Conservation (phyloP, 2,888 invertebrate species). For the Hyposoter didymator region DNA sequence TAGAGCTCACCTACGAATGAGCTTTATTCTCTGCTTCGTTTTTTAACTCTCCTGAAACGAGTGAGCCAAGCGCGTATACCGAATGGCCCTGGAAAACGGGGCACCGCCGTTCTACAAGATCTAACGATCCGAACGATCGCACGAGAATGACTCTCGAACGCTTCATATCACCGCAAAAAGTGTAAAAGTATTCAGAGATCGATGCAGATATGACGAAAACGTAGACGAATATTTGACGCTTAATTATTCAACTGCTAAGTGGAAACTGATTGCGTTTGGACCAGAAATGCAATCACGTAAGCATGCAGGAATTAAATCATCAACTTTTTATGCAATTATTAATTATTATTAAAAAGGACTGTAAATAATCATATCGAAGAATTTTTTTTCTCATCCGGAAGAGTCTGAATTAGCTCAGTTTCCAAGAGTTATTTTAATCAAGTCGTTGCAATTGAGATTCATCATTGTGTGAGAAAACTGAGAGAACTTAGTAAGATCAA, state of each 20-base stretch:
- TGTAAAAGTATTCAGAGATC: not conserved
- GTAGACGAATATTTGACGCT: not conserved
- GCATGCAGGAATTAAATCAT: not conserved
- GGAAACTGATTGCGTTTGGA: not conserved
- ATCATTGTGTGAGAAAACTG: not conserved
- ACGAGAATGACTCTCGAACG: conserved; percentile 14
- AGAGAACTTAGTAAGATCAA: not conserved
- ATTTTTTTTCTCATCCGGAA: not conserved
- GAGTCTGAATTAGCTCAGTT: too few species aligned
- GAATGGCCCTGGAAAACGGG: conserved; percentile 38
- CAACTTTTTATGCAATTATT: not conserved
- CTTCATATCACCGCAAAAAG: conserved; percentile 9
- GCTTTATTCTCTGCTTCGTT: conserved; percentile 75
- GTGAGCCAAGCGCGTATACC: conserved; percentile 20
- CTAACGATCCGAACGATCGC: conserved; percentile 27
- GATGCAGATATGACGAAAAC: not conserved
- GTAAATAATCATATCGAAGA: not conserved
- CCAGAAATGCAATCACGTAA: not conserved
- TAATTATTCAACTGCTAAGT: not conserved
- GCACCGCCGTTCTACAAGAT: conserved; percentile 1
- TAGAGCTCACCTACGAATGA: conserved; percentile 78
- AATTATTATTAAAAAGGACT: not conserved
- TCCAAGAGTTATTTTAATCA: too few species aligned
- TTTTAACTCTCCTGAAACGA: conserved; percentile 18
- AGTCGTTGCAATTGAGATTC: too few species aligned